These are phyloP conservation scores for Atrina japonica DNA, from an alignment of 2,888 invertebrate genomes.

Conservation along the genomic window DNA sequence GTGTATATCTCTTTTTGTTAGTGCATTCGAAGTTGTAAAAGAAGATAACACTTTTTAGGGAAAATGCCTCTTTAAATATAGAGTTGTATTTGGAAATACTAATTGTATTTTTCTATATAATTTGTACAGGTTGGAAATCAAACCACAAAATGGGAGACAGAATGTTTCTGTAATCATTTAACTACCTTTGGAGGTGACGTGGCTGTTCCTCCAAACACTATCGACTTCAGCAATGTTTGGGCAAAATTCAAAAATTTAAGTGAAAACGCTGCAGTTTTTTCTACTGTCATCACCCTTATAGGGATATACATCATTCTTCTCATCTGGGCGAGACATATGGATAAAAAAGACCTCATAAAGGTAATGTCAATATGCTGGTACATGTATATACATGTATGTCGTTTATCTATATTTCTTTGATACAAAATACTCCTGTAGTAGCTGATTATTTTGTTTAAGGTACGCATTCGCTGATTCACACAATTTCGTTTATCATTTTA, in stretches of 20 bases:
- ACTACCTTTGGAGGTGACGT: constrained; percentile 80
- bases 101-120: no score
- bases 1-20: no score
- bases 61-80: not conserved
- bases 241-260: constrained; percentile 77
- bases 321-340: constrained; percentile 77
- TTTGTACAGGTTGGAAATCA: constrained; percentile 70
- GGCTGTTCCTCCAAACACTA: constrained; percentile 80
- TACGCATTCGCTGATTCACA: not conserved
- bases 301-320: constrained; percentile 74
- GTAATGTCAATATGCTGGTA: no score
- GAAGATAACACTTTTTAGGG: not conserved
- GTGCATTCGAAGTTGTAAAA: not conserved
- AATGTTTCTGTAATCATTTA: constrained; percentile 78
- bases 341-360: constrained; percentile 79
- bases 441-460: no score
- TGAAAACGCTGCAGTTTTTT: constrained; percentile 80
- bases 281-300: constrained; percentile 75
- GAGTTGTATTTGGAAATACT: not conserved
- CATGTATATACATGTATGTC: no score
- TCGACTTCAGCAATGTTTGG: constrained; percentile 80
- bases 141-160: constrained; percentile 73
- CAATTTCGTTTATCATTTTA: no score
- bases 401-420: no score
- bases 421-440: no score